These are phyloP conservation scores for Apeltes quadracus DNA, from an alignment of 2,113 vertebrate species.

Conservation along the genomic window DNA sequence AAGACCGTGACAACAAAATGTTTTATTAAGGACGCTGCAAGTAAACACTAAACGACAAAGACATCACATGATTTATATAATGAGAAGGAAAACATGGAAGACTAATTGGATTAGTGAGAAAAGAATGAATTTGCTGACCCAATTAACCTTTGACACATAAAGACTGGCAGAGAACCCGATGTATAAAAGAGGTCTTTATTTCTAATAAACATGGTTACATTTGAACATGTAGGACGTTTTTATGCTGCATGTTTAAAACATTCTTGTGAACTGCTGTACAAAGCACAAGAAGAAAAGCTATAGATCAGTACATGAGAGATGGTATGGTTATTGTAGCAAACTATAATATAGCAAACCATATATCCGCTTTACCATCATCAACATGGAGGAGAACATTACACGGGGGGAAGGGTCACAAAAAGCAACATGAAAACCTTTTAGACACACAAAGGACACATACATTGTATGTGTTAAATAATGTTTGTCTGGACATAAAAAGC, in stretches of 20 bases:
- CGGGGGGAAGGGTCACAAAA: constrained; percentile 61
- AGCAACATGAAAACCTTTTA: constrained; percentile 78
- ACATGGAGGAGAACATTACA: constrained; percentile 54
- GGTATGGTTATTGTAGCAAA: constrained; percentile 58
- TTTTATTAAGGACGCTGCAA: constrained; percentile 60
- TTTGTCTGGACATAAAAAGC: constrained; percentile 80
- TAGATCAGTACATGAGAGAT: constrained; percentile 60
- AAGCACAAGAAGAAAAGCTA: constrained; percentile 52
- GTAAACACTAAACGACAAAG: constrained; percentile 49
- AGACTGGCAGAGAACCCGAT: constrained; percentile 23
- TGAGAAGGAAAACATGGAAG: constrained; percentile 23
- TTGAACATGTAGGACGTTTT: constrained; percentile 59
- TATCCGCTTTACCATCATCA: constrained; percentile 61
- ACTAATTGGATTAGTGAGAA: constrained; percentile 56
- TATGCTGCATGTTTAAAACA: constrained; percentile 51
- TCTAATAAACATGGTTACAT: constrained; percentile 75
- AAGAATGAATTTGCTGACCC: constrained; percentile 36
- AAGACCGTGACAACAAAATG: constrained; percentile 65
- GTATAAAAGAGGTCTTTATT: constrained; percentile 76
- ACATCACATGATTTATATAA: constrained; percentile 55
- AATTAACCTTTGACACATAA: constrained; percentile 39
- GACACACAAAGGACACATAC: constrained; percentile 89
- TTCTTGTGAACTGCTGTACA: constrained; percentile 71
- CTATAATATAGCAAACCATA: constrained; percentile 41
- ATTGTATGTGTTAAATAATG: constrained; percentile 91